Base-by-base conservation (phyloP, 2,797 vertebrate species). In the Pangasius larnaudii region DNA sequence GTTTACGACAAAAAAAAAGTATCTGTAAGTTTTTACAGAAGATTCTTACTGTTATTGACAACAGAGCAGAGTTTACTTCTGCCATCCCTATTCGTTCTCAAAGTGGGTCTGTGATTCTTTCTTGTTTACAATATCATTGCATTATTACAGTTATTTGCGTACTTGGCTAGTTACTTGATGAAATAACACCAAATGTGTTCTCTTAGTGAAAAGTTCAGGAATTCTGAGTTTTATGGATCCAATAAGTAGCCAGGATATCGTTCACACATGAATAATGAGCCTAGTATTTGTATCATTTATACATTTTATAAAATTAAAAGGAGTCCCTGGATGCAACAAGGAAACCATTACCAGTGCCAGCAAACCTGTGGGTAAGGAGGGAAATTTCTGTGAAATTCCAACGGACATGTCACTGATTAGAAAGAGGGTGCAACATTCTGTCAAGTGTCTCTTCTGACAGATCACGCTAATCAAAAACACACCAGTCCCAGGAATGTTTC, bases 401-500 rank as follows among this genome's bases (percentile, higher is more conserved):
- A 58, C 77, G 3, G 36, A 79, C 51, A 24, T 79, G 77, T 22
- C 3, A 77, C 89, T 94, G 92, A 95, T 96, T 96, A 96, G 94
- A 94, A 61, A 90, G 89, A 46, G 85, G 89, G 89, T 93, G 94
- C 51, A 63, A 95, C 91, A 96, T 96, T 95, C 94, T 94, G 90
- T 61, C 53, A 87, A 71, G 56, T 46, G 88, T 85, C 53, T 49
- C 2, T 61, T 58, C 30, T 33, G 90, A 93, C 86, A 9, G 84
- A 86, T 11, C 79, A 58, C 90, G 92, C 93, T 96, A 96, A 96
- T 96, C 93, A 94, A 94, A 95, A 94, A 93, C 93, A 94, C 95
- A 95, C 92, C 9, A 79, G 65, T 75, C 67, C 91, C 90, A 90
- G 93, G 94, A 96, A 96, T 96, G 94, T 95, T 91, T 91, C 92